A percentile compares a stretch with the other conserved stretches of the same genome.
These are phyloP conservation scores for Scaptomyza flava DNA, from an alignment of 2,888 invertebrate species.

Conservation along the genomic window DNA sequence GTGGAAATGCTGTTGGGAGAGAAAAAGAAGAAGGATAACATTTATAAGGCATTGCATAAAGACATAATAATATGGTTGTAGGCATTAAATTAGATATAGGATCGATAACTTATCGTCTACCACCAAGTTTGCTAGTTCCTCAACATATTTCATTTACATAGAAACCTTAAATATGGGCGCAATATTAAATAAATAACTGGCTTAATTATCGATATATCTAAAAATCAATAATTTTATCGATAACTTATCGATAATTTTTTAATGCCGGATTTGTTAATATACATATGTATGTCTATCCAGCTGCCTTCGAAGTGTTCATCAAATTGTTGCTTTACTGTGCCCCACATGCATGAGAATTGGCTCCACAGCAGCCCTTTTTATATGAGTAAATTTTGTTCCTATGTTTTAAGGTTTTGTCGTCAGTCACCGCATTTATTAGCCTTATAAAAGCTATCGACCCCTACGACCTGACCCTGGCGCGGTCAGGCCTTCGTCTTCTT, in stretches of 20 bases:
- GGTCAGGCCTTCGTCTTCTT: neutral
- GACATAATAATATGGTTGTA: too few relatives aligned
- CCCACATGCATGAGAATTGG: neutral
- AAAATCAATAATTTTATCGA: neutral
- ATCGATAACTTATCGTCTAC: neutral
- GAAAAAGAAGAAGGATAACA: neutral
- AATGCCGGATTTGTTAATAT: neutral
- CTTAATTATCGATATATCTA: neutral
- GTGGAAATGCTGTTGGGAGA: constrained; percentile 80
- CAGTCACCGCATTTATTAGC: constrained; percentile 59
- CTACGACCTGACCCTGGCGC: constrained; percentile 23
- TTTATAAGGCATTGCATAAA: neutral
- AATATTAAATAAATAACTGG: too few relatives aligned
- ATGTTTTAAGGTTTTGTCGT: neutral
- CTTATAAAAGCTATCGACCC: constrained; percentile 18
- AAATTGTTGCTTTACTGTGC: constrained; percentile 5
- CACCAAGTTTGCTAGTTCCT: too few relatives aligned
- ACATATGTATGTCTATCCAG: too few relatives aligned
- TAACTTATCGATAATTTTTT: neutral
- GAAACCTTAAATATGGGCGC: too few relatives aligned
- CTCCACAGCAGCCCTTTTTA: neutral
- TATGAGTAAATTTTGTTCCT: neutral
- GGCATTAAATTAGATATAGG: too few relatives aligned
- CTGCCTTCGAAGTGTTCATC: neutral
- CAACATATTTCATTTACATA: too few relatives aligned